A percentile compares a stretch with the other conserved stretches of the same genome.
phyloP scores from a whole-genome alignment of 1,140 invertebrate genomes.

The Bombus superbus region DNA sequence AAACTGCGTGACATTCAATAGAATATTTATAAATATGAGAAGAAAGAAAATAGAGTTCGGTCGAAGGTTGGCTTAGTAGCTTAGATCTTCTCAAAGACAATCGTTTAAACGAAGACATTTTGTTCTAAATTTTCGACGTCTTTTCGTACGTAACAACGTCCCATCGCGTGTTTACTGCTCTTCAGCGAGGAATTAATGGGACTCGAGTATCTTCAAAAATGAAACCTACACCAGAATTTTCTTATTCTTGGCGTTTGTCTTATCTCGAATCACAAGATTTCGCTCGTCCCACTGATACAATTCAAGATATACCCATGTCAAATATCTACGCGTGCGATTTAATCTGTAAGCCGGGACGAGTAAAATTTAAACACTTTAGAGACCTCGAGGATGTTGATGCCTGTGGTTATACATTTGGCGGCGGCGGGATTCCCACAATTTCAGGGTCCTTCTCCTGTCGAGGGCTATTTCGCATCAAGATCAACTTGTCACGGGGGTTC shows the following conservation, averaged over 20 bases:
- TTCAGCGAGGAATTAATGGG: not conserved
- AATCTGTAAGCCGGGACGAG: not conserved
- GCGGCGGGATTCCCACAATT: not conserved
- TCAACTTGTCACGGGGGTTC: not conserved
- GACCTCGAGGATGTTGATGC: not conserved
- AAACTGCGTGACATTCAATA: not conserved
- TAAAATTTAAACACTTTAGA: constrained; percentile 4
- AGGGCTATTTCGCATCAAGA: not conserved
- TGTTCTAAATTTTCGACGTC: no score
- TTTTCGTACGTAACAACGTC: no score
- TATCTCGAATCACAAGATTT: not conserved
- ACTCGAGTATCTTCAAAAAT: not conserved
- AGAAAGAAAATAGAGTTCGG: not conserved
- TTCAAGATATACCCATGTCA: not conserved
- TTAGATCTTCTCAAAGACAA: not conserved
- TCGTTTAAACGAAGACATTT: not conserved
- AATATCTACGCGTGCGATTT: not conserved
- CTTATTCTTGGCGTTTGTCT: not conserved
- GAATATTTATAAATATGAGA: no score
- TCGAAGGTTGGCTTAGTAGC: not conserved
- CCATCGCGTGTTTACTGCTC: not conserved
- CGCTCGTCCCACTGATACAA: no score
- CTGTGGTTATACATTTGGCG: not conserved
- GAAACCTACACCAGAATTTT: not conserved
- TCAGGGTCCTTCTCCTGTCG: not conserved